Conservation (phyloP, 2,797 vertebrate species). For the Scyliorhinus canicula region DNA sequence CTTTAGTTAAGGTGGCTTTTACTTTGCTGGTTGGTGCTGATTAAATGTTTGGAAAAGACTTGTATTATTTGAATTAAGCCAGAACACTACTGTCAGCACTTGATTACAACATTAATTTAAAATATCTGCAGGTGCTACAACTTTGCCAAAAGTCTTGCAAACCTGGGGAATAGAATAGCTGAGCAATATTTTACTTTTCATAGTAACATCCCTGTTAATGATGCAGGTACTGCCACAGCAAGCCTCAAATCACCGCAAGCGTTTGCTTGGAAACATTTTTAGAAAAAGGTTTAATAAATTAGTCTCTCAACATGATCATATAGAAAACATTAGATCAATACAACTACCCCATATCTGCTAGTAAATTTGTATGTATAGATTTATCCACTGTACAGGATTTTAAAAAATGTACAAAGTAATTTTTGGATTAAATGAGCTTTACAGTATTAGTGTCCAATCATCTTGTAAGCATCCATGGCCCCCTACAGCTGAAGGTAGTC, state of each 20-base stretch:
- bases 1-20: background rate
- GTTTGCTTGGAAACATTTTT: background rate
- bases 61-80: background rate
- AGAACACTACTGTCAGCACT: background rate
- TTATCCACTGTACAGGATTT: conserved; percentile 31
- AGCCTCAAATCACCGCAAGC: no score
- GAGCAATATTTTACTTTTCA: background rate
- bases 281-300: conserved; percentile 11
- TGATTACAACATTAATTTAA: background rate
- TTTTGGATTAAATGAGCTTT: conserved; percentile 4
- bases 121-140: background rate
- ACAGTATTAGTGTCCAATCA: conserved; percentile 5
- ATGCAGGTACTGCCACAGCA: background rate
- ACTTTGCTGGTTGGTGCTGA: background rate
- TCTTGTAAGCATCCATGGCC: background rate
- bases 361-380: background rate
- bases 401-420: conserved; percentile 29
- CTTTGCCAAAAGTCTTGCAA: background rate
- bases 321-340: conserved; percentile 15
- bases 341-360: background rate
- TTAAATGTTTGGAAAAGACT: background rate
- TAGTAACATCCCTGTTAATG: background rate
- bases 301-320: background rate
- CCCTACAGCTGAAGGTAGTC: no score
- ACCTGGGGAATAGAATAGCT: background rate